Evolutionary conservation across 2,797 vertebrate genomes (phyloP).

Genomic region (Danio albolineatus): DNA sequence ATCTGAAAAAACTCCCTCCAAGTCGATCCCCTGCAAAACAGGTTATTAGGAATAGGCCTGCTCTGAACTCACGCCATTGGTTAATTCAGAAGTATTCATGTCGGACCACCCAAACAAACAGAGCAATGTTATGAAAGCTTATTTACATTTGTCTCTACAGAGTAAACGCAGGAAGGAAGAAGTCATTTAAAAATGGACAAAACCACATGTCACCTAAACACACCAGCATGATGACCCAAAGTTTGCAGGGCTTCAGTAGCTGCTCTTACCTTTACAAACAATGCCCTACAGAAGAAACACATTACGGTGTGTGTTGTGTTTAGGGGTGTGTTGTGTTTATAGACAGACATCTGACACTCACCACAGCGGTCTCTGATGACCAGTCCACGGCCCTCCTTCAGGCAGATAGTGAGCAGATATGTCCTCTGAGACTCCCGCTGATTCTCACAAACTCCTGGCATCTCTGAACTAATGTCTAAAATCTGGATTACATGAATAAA

Average conservation of each 20-base stretch:
- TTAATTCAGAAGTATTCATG: neutral
- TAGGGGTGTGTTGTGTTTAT: conserved; percentile 12
- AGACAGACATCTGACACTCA: conserved; percentile 69
- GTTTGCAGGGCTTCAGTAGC: neutral
- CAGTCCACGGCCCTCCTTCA: conserved; percentile 90
- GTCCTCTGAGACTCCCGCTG: conserved; percentile 72
- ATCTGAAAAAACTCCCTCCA: too few relatives aligned
- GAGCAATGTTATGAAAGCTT: neutral
- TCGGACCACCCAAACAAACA: conserved; percentile 5
- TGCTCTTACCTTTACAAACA: conserved; percentile 29
- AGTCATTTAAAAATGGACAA: neutral
- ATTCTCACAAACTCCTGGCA: conserved; percentile 8
- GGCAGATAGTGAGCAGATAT: conserved; percentile 89
- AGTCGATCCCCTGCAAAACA: neutral
- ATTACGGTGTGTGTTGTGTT: neutral
- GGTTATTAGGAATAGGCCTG: conserved; percentile 9
- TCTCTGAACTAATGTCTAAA: conserved; percentile 65
- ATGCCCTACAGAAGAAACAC: neutral
- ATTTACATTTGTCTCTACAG: neutral
- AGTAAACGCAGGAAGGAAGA: neutral
- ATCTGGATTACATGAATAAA: conserved; percentile 58
- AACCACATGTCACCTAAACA: neutral
- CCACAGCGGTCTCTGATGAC: conserved; percentile 95
- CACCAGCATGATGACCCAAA: neutral
- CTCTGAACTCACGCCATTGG: neutral